Percentiles rank a stretch among this genome's conserved stretches.
Evolutionary conservation across 2,888 invertebrate genomes (phyloP).

Genomic region (Cepaea hortensis): DNA sequence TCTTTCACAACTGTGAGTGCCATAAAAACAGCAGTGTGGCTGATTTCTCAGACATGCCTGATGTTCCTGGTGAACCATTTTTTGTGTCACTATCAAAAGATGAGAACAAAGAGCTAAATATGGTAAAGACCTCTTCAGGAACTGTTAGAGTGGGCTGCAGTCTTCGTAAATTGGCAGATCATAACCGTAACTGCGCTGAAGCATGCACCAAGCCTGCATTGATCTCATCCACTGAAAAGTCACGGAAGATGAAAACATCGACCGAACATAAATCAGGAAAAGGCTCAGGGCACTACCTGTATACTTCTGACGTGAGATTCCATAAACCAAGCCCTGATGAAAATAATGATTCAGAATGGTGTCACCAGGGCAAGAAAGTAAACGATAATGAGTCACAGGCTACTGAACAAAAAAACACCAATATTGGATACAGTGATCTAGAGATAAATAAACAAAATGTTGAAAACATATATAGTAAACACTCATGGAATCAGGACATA

Average conservation of each 20-base stretch:
- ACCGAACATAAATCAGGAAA: slow-evolving; percentile 1
- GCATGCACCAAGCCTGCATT: neutral
- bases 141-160: slow-evolving; percentile 37
- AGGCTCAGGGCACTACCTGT: neutral
- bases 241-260: neutral
- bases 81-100: slow-evolving; percentile 45
- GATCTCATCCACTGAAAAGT: neutral
- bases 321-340: neutral
- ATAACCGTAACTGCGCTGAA: slow-evolving; percentile 1
- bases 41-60: slow-evolving; percentile 37
- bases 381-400: no score
- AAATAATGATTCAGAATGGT: neutral
- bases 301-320: neutral
- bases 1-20: slow-evolving; percentile 38
- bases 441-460: neutral
- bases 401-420: neutral
- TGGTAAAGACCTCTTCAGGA: slow-evolving; percentile 46
- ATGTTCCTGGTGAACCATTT: slow-evolving; percentile 44
- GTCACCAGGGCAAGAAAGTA: neutral
- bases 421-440: neutral
- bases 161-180: slow-evolving; percentile 23
- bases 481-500: neutral
- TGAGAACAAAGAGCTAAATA: slow-evolving; percentile 43
- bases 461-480: neutral
- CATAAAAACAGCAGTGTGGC: slow-evolving; percentile 3